A percentile compares a stretch with the other conserved stretches of the same genome.
Conservation (phyloP, 2,797 vertebrate genomes). For the Takifugu ocellatus region DNA sequence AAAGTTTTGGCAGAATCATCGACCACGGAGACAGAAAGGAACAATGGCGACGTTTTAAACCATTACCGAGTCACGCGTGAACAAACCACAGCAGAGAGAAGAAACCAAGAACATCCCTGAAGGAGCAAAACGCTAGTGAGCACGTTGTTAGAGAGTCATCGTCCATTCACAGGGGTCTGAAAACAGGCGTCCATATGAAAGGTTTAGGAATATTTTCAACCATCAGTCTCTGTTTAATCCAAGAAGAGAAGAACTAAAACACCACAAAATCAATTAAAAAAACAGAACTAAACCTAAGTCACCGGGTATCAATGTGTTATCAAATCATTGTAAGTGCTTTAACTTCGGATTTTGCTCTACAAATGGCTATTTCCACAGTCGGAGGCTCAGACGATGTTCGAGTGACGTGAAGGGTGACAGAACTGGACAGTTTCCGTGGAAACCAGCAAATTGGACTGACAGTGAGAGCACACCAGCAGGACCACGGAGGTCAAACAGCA, state of each 20-base stretch:
- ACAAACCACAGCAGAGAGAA: slow-evolving; percentile 43
- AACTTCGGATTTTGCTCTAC: slow-evolving; percentile 53
- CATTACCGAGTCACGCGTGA: slow-evolving; percentile 36
- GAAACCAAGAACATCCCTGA: slow-evolving; percentile 53
- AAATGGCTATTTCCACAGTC: slow-evolving; percentile 75
- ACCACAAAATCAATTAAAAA: slow-evolving; percentile 33
- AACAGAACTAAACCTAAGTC: slow-evolving; percentile 33
- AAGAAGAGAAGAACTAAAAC: slow-evolving; percentile 29
- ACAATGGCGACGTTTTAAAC: slow-evolving; percentile 39
- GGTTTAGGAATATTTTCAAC: slow-evolving; percentile 3
- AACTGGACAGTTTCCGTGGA: slow-evolving; percentile 32
- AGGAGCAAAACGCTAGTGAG: slow-evolving; percentile 54
- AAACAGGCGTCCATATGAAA: no score
- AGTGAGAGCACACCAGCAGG: slow-evolving; percentile 39
- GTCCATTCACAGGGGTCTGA: slow-evolving; percentile 31
- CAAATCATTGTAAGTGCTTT: slow-evolving; percentile 61
- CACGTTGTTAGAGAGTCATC: slow-evolving; percentile 20
- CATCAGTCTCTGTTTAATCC: slow-evolving; percentile 2
- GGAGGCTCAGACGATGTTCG: slow-evolving; percentile 59
- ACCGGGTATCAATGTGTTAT: slow-evolving; percentile 30
- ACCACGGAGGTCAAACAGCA: slow-evolving; percentile 41
- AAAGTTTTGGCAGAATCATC: slow-evolving; percentile 56
- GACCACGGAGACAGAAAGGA: slow-evolving; percentile 24
- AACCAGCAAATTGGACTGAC: slow-evolving; percentile 31
- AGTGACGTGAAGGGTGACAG: slow-evolving; percentile 39